phyloP scores from a whole-genome alignment of 2,888 invertebrate genomes.

The Cantharis flavilabris region DNA sequence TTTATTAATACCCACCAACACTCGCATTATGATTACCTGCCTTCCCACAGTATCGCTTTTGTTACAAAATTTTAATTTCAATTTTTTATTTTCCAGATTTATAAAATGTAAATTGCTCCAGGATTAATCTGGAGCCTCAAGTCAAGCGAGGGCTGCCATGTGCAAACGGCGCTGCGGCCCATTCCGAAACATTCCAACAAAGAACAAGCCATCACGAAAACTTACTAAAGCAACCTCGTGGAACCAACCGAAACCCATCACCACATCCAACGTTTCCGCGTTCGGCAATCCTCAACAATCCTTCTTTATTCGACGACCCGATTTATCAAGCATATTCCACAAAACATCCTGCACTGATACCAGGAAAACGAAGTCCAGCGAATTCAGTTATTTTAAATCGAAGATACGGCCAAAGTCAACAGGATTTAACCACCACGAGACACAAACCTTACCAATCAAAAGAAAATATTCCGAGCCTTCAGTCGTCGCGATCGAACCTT shows the following conservation, averaged over 20 bases:
- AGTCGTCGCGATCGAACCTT: conserved; percentile 34
- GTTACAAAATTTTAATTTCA: background rate
- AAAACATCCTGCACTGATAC: background rate
- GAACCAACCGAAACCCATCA: conserved; percentile 11
- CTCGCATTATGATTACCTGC: background rate
- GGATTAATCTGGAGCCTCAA: conserved; percentile 39
- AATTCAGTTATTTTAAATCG: conserved; percentile 19
- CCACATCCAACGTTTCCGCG: background rate
- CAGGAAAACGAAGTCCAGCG: background rate
- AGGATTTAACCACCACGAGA: conserved; percentile 4
- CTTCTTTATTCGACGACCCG: background rate
- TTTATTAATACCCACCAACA: background rate
- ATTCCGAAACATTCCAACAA: conserved; percentile 48
- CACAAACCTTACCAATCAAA: background rate
- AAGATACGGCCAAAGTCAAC: conserved; percentile 9
- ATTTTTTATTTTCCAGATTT: conserved; percentile 31
- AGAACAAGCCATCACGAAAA: conserved; percentile 15
- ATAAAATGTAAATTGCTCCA: conserved; percentile 8
- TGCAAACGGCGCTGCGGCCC: conserved; percentile 50
- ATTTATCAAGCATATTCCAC: background rate
- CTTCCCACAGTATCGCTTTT: background rate
- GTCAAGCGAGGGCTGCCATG: conserved; percentile 51
- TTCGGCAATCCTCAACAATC: background rate
- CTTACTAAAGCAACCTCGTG: conserved; percentile 11
- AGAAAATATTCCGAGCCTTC: background rate